These are phyloP conservation scores for Caenorhabditis sp. DNA, from an alignment of 2,888 invertebrate species.

Conservation along the genomic window DNA sequence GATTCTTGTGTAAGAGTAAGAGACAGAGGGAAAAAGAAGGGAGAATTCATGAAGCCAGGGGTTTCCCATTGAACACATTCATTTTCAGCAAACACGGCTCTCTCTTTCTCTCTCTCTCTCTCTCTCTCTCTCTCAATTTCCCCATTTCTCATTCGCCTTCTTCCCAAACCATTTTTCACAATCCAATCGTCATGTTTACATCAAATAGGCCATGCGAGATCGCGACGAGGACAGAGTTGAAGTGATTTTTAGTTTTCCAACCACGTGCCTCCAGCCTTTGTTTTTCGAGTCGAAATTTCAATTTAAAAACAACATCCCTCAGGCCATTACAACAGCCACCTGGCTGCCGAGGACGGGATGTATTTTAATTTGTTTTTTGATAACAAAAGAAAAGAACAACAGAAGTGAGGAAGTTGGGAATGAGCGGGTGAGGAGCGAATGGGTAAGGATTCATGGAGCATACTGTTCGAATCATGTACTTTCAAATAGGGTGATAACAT, in stretches of 20 bases:
- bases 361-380: conserved; percentile 50
- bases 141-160: background rate
- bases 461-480: too few relatives aligned
- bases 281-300: conserved; percentile 34
- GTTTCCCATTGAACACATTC: conserved; percentile 7
- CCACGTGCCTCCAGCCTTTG: conserved; percentile 48
- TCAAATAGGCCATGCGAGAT: conserved; percentile 23
- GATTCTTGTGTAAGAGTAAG: conserved; percentile 32
- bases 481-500: too few relatives aligned
- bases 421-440: background rate
- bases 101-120: too few relatives aligned
- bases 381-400: conserved; percentile 5
- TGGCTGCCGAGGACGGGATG: conserved; percentile 30
- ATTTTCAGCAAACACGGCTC: conserved; percentile 20
- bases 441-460: too few relatives aligned
- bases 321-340: conserved; percentile 21
- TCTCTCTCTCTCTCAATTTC: too few relatives aligned
- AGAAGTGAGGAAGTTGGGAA: background rate
- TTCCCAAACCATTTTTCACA: conserved; percentile 32
- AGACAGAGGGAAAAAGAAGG: background rate
- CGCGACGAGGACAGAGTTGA: conserved; percentile 31
- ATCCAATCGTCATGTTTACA: conserved; percentile 39
- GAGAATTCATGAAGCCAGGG: conserved; percentile 7
- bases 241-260: conserved; percentile 55
- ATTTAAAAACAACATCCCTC: conserved; percentile 50